Evolutionary conservation across 1,140 invertebrate species (phyloP).

Genomic region (Trinorchestia longiramus): DNA sequence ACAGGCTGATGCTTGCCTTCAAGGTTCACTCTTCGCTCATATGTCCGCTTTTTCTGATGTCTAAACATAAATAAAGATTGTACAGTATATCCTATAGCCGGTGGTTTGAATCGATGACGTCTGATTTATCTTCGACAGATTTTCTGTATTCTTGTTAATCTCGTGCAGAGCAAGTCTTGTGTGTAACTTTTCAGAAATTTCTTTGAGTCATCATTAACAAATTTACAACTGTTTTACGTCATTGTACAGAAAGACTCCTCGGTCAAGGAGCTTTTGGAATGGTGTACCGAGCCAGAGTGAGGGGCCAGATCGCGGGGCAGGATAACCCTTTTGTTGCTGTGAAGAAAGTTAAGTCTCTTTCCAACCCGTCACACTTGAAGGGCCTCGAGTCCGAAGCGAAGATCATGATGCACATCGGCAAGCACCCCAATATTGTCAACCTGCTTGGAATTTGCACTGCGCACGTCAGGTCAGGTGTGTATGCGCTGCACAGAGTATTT

Average conservation of each 20-base stretch:
- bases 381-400: slow-evolving; percentile 90
- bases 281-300: slow-evolving; percentile 84
- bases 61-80: too few species aligned
- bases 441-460: slow-evolving; percentile 89
- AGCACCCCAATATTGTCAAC: slow-evolving; percentile 95
- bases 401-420: slow-evolving; percentile 93
- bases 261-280: slow-evolving; percentile 93
- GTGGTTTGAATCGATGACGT: too few species aligned
- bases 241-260: slow-evolving; percentile 80
- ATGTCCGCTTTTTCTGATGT: too few species aligned
- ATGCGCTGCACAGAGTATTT: too few species aligned
- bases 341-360: slow-evolving; percentile 41
- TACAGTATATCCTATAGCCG: too few species aligned
- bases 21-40: too few species aligned
- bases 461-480: slow-evolving; percentile 5
- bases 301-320: slow-evolving; percentile 66
- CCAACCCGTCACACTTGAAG: slow-evolving; percentile 7
- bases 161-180: not conserved
- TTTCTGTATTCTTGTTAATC: not conserved
- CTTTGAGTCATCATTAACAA: not conserved
- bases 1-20: too few species aligned
- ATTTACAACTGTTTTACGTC: not conserved
- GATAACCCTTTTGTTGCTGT: slow-evolving; percentile 29
- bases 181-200: not conserved
- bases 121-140: not conserved